Evolutionary conservation across 2,888 invertebrate species (phyloP), one percentile per base, ranked within the genome.

Genomic region (Augiades crinisus): DNA sequence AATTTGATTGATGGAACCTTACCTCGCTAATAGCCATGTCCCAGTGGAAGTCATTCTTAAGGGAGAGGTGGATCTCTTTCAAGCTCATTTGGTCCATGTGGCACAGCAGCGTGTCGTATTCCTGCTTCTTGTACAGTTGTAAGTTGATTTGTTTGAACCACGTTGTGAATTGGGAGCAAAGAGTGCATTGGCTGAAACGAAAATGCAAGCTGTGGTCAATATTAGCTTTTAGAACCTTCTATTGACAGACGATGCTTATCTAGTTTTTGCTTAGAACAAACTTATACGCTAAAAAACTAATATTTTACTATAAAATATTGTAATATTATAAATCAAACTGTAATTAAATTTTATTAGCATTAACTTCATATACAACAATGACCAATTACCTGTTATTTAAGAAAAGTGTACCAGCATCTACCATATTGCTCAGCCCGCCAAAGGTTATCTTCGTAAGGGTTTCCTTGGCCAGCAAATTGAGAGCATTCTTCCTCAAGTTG

Each of bases 1-100:
- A n/a, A n/a, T n/a, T n/a, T n/a, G n/a, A n/a, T n/a, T n/a, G n/a
- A n/a, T n/a, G 0, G n/a, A 10, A 6, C 21, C 24, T 57, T 52
- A 91, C 91, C 84, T 91, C 91, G 53, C 61, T 78, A 10, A 90
- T 64, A 0, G 91, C 89, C 82, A 91, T 90, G 50, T 91, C 91
- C 92, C 92, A 92, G 50, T 91, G 87, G 65, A 92, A 91, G 56
- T 91, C 85, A 14, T 82, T 78, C 51, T 85, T 75, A 12, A 92
- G 62, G 0, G 77, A 65, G 6, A 67, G 63, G 50, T 89, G 75
- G 0, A 91, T 64, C 1, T 89, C 85, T 0, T 76, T 70, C 13
- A 81, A 57, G 37, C 65, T 72, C 74, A 91, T 70, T n/a, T 72
- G 61, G 22, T 78, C 68, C 38, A 91, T 58, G 21, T 82, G 79